phyloP scores from a whole-genome alignment of 1,140 invertebrate genomes.

The Medauroidea extradentata region DNA sequence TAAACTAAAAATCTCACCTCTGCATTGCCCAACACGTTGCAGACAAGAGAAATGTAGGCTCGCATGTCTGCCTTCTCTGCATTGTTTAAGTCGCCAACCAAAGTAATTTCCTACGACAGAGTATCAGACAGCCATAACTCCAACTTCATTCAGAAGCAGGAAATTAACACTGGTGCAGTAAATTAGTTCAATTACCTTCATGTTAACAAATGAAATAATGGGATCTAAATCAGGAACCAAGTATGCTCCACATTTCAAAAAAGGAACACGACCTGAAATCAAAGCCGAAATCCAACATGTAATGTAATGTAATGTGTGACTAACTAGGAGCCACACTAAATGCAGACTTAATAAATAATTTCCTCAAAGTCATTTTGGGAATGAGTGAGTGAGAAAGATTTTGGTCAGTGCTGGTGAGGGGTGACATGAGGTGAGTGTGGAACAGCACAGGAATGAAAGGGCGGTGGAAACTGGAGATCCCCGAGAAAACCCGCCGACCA shows the following conservation, averaged over 20 bases:
- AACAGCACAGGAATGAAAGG: too few relatives aligned
- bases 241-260: conserved; percentile 84
- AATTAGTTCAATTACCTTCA: conserved; percentile 54
- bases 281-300: too few relatives aligned
- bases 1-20: conserved; percentile 59
- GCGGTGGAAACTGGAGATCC: too few relatives aligned
- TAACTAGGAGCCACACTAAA: too few relatives aligned
- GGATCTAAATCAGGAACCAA: conserved; percentile 86
- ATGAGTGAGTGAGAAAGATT: too few relatives aligned
- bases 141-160: not conserved
- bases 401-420: too few relatives aligned
- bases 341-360: too few relatives aligned
- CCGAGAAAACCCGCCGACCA: too few relatives aligned
- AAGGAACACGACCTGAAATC: conserved; percentile 72
- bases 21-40: conserved; percentile 80
- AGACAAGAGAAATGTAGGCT: conserved; percentile 87
- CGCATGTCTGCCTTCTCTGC: conserved; percentile 86
- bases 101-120: conserved; percentile 55
- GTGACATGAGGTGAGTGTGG: too few relatives aligned
- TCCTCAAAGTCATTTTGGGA: too few relatives aligned
- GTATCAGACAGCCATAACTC: not conserved
- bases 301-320: too few relatives aligned
- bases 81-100: conserved; percentile 65
- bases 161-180: not conserved
- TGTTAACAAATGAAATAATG: conserved; percentile 82